Evolutionary conservation across 2,113 vertebrate species (phyloP).

Genomic region (Oryzias celebensis): DNA sequence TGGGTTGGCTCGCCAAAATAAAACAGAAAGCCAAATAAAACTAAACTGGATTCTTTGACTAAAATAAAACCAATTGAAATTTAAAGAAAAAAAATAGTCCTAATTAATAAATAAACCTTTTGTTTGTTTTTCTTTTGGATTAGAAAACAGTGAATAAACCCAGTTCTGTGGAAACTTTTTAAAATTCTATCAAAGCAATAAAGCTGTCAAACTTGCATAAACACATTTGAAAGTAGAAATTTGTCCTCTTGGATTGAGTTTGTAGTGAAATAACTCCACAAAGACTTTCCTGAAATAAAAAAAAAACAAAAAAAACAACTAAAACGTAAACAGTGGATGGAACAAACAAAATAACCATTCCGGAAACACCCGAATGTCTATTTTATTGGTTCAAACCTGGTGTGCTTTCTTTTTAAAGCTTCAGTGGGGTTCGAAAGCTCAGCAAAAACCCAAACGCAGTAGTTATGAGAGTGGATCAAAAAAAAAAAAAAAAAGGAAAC

Average conservation of each 20-base stretch:
- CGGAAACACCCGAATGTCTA: slow-evolving; percentile 1
- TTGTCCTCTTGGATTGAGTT: neutral
- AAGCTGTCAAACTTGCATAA: neutral
- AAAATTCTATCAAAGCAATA: neutral
- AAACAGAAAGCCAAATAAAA: neutral
- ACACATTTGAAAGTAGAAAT: slow-evolving; percentile 2
- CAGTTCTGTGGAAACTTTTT: neutral
- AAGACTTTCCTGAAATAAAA: neutral
- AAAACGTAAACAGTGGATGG: neutral
- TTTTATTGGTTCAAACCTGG: neutral
- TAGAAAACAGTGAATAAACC: too few relatives aligned
- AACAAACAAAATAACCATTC: neutral
- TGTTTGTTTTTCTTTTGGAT: neutral
- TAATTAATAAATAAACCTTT: neutral
- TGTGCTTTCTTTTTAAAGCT: slow-evolving; percentile 7
- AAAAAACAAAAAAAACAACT: neutral
- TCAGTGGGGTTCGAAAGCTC: neutral
- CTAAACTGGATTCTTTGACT: slow-evolving; percentile 12
- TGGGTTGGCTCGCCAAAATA: slow-evolving; percentile 9
- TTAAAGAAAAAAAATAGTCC: neutral
- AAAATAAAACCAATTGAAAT: neutral
- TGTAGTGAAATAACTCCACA: slow-evolving; percentile 12
- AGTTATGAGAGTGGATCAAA: neutral
- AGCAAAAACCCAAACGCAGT: neutral
- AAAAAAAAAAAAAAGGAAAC: neutral